Evolutionary conservation across 2,797 vertebrate species (phyloP).

Genomic region (Columba guinea): DNA sequence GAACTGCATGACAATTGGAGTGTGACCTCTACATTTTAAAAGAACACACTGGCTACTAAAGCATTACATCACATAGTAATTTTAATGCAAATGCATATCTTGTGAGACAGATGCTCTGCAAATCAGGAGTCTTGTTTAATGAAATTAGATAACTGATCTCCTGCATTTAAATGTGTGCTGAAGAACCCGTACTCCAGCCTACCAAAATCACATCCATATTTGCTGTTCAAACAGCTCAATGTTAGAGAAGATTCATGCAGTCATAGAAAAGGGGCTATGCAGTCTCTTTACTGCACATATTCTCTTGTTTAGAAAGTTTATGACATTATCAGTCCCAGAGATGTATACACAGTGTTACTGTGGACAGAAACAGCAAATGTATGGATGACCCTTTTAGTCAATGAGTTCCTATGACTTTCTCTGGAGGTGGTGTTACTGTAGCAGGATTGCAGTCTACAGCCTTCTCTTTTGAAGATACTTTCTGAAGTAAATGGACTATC

Average conservation of each 20-base stretch:
- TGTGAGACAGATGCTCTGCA: neutral
- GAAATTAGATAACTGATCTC: neutral
- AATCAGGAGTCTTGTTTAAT: neutral
- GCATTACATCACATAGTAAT: neutral
- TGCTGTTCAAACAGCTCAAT: neutral
- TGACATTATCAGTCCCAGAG: accelerated
- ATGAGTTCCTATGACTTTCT: neutral
- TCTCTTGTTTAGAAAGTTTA: neutral
- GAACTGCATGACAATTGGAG: neutral
- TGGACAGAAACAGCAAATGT: neutral
- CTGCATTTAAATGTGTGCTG: neutral
- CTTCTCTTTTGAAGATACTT: neutral
- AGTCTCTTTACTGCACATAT: neutral
- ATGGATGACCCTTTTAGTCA: neutral
- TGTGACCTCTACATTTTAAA: neutral
- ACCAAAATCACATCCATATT: neutral
- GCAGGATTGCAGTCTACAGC: neutral
- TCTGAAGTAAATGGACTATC: neutral
- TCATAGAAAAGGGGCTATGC: neutral
- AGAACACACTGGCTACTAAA: neutral
- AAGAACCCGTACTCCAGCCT: neutral
- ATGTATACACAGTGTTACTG: neutral
- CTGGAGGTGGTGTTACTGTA: neutral
- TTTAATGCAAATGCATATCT: neutral
- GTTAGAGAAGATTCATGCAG: neutral